Evolutionary conservation across 1,140 invertebrate genomes (phyloP), one percentile per base, ranked within the genome.

Genomic region (Drosophila nikananu): DNA sequence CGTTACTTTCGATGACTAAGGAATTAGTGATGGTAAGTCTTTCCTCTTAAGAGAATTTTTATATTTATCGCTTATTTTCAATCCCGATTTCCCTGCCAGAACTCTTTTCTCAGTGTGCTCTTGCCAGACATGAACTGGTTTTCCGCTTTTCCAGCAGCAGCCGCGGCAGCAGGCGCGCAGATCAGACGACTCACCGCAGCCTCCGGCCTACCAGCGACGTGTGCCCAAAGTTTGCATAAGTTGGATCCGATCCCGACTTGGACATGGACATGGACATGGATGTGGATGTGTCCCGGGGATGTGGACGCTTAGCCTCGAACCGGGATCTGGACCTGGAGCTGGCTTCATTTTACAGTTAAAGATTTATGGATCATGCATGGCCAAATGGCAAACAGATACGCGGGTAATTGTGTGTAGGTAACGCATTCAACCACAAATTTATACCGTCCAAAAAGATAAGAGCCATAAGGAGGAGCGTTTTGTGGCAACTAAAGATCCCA

Each of bases 341-440:
- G 51, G 51, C 74, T 82, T 63, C 62, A 52, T 74, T 86, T 87
- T 81, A 81, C 84, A 84, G 81, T 90, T 87, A 68, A 87, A 81
- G 84, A 89, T 87, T 87, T 87, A 87, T 87, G 78, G 84, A 72
- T 75, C 73, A 90, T 81, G 84, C 80, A 73, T 79, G 60, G 58
- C 55, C 46, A 73, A 80, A 80, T 78, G 77, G 83, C 64, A 57
- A 77, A 68, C 65, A 71, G 84, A 87, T 83, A 74, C 77, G 80
- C 58, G 68, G 59, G 70, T 83, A 90, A 90, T 89, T 89, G 80
- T 87, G 80, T 80, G 63, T 81, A 57, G 70, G 83, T 80, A 84
- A 74, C 67, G 71, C 71, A 74, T 73, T 73, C 54, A 25, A 27
- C n/a, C 67, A 59, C 70, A 52, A 73, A 61, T 73, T 37, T 74